phyloP scores from a whole-genome alignment of 2,888 invertebrate genomes.

The Drosophila fungiperda region DNA sequence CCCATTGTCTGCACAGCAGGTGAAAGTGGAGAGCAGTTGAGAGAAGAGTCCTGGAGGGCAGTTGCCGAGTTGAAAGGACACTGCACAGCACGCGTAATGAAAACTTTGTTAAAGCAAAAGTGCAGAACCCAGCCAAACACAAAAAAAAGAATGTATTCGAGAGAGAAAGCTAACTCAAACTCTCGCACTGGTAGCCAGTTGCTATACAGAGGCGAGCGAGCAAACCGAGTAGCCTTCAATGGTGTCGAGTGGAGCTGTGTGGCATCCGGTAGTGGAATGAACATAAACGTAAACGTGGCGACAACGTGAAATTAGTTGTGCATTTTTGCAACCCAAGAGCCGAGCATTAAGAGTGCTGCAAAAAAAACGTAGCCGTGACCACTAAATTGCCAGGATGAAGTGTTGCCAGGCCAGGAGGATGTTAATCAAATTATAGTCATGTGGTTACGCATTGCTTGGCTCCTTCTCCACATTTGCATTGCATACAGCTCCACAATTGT shows the following conservation, averaged over 20 bases:
- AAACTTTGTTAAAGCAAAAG: constrained; percentile 71
- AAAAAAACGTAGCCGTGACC: constrained; percentile 46
- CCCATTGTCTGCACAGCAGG: constrained; percentile 70
- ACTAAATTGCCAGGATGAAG: constrained; percentile 71
- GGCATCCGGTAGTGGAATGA: constrained; percentile 30
- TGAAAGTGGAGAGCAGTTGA: constrained; percentile 43
- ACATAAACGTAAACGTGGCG: constrained; percentile 70
- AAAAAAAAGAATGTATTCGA: constrained; percentile 16
- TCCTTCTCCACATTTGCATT: constrained; percentile 18
- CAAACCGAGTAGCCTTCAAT: constrained; percentile 51
- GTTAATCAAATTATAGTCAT: constrained; percentile 79
- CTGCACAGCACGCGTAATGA: constrained; percentile 65
- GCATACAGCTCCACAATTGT: constrained; percentile 64
- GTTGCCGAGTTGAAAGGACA: constrained; percentile 28
- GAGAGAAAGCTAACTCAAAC: constrained; percentile 2
- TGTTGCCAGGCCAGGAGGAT: constrained; percentile 43
- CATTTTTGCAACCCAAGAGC: constrained; percentile 63
- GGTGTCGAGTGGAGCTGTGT: constrained; percentile 55
- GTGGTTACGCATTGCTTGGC: constrained; percentile 37
- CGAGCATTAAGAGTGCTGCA: constrained; percentile 44
- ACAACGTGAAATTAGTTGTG: constrained; percentile 77
- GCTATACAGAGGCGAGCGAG: constrained; percentile 22
- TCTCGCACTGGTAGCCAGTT: not conserved
- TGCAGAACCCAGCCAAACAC: constrained; percentile 18
- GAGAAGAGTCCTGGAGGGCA: constrained; percentile 20